phyloP scores from a whole-genome alignment of 2,797 vertebrate species.

The Mormyrops attenuatus region DNA sequence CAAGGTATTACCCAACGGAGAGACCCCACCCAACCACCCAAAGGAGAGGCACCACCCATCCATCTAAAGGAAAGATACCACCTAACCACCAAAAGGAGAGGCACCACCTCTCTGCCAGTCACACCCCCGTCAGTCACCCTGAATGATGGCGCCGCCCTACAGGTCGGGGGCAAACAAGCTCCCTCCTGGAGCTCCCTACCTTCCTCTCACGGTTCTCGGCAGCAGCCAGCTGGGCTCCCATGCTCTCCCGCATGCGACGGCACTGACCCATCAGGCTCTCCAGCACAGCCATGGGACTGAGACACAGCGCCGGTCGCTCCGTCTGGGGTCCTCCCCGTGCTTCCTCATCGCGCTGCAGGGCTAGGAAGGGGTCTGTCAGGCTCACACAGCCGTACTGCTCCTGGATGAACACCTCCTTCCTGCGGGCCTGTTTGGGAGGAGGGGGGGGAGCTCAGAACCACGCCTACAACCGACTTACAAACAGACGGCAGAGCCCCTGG shows the following conservation, averaged over 20 bases:
- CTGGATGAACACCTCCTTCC: constrained; percentile 81
- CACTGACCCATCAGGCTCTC: constrained; percentile 92
- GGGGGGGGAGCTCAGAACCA: not conserved
- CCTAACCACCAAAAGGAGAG: not conserved
- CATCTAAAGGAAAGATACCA: not conserved
- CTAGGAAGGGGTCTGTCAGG: constrained; percentile 88
- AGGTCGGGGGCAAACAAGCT: not conserved
- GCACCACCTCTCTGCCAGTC: not conserved
- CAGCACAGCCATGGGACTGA: constrained; percentile 82
- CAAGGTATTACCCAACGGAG: no score
- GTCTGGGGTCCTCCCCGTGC: constrained; percentile 60
- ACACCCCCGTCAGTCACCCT: not conserved
- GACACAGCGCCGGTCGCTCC: constrained; percentile 64
- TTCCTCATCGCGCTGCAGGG: constrained; percentile 88
- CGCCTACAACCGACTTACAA: not conserved
- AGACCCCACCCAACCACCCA: not conserved
- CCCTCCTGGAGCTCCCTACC: constrained; percentile 53
- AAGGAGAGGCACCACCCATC: not conserved
- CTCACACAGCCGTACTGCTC: constrained; percentile 89
- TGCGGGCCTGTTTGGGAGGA: constrained; percentile 70
- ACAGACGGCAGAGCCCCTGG: no score
- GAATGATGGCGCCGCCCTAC: not conserved
- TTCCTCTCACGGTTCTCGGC: constrained; percentile 87
- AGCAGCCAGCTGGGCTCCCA: constrained; percentile 86
- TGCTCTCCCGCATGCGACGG: constrained; percentile 92